phyloP scores from a whole-genome alignment of 2,113 vertebrate species.

The Caracal caracal region DNA sequence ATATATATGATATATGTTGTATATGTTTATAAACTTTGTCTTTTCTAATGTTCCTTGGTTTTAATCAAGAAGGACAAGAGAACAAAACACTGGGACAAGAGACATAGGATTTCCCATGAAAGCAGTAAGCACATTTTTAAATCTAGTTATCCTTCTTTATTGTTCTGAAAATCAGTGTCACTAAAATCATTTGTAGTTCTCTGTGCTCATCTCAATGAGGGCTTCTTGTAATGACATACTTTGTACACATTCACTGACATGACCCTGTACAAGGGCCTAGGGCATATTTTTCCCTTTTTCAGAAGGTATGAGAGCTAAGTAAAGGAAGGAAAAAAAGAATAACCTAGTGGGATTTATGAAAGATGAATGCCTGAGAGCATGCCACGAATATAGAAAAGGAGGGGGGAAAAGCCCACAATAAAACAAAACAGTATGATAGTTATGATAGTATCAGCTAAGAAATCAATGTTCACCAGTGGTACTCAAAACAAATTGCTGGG shows the following conservation, averaged over 20 bases:
- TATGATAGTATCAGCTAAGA: background rate
- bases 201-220: background rate
- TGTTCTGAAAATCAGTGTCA: background rate
- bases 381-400: background rate
- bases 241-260: background rate
- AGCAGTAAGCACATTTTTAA: background rate
- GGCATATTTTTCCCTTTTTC: background rate
- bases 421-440: background rate
- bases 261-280: background rate
- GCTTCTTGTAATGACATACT: background rate
- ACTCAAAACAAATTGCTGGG: background rate
- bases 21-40: background rate
- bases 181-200: background rate
- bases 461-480: background rate
- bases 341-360: background rate
- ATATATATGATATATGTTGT: background rate
- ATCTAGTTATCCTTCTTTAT: background rate
- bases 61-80: background rate
- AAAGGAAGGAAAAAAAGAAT: background rate
- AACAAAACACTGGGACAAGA: background rate
- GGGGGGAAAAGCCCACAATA: background rate
- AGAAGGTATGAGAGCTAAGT: background rate
- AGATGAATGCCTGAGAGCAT: background rate
- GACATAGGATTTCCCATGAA: background rate
- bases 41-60: background rate